Base-by-base conservation (phyloP, 2,888 invertebrate species). In the Trichogramma dendrolimi region DNA sequence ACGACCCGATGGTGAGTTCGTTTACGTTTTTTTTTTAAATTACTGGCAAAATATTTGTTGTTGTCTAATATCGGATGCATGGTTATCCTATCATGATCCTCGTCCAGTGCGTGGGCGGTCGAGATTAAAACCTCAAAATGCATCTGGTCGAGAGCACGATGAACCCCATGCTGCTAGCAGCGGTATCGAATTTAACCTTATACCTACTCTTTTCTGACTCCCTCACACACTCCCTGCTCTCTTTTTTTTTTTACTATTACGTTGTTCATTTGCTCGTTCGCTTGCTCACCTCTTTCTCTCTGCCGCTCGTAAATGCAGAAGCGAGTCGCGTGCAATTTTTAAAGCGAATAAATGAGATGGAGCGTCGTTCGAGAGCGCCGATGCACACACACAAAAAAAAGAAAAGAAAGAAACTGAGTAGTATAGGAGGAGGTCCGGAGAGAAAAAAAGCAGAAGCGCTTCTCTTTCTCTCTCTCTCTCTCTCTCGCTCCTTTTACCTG, bases 1-100 rank as follows among this genome's bases (percentile, higher is more conserved):
- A 80, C 72, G 82, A 81, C 72, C 79, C 80, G 68, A 79, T 81
- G 80, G 81, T 81, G 71, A 78, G 78, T 73, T 27, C 64, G 42
- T 14, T 43, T 62, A 14, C 14, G 14, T 14, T 14, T 58, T 59
- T 48, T 50, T 46, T 46, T 46, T 14, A 14, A 14, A 14, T 14
- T 14, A 14, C 2, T 14, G 2, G 14, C 14, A 14, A 14, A 14
- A 14, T 14, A 14, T 14, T 14, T 14, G 14, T 14, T 14, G 14
- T 14, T 14, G 14, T 14, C 14, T 14, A 14, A 14, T 14, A 14
- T 14, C 14, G 14, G 14, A 2, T 14, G 14, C 14, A 14, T 2
- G 2, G 14, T 14, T 14, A 14, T 14, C 2, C 14, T 14, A 14
- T 14, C 1, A 14, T 14, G 14, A 14, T 14, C 1, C 14, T 14